Conservation (phyloP, 2,797 vertebrate species). For the Liasis olivaceus region DNA sequence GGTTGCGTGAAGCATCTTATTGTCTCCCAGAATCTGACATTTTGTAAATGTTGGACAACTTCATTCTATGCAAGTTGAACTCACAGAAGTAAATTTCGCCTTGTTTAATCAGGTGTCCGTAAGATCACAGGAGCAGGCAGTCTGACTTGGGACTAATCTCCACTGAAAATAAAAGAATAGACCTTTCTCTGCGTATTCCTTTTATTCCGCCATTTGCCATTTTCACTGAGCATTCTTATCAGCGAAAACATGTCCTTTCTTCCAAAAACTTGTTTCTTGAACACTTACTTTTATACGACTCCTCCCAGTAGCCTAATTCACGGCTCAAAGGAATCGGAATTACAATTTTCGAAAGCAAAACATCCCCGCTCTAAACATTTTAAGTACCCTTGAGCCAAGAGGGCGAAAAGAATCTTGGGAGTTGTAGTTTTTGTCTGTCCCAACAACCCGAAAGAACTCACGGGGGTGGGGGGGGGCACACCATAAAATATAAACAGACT, state of each 20-base stretch:
- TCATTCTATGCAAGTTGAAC: neutral
- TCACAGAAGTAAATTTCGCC: neutral
- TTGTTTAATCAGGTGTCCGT: neutral
- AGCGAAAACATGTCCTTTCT: neutral
- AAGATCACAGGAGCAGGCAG: neutral
- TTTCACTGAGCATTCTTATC: neutral
- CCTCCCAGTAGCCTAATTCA: neutral
- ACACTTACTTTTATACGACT: neutral
- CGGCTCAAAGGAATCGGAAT: neutral
- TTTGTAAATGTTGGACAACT: neutral
- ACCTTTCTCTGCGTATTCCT: neutral
- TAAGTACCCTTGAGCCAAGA: neutral
- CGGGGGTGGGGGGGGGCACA: neutral
- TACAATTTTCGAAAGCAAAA: neutral
- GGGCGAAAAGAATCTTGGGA: neutral
- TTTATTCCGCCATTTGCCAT: neutral
- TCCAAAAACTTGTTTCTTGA: neutral
- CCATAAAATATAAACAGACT: neutral
- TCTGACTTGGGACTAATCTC: neutral
- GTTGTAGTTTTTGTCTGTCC: neutral
- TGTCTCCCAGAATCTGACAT: neutral
- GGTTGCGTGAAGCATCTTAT: neutral
- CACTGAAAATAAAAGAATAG: neutral
- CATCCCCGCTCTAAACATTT: neutral
- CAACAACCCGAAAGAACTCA: fast-evolving